Conservation (phyloP, 2,797 vertebrate genomes). For the Pelobates cultripes region DNA sequence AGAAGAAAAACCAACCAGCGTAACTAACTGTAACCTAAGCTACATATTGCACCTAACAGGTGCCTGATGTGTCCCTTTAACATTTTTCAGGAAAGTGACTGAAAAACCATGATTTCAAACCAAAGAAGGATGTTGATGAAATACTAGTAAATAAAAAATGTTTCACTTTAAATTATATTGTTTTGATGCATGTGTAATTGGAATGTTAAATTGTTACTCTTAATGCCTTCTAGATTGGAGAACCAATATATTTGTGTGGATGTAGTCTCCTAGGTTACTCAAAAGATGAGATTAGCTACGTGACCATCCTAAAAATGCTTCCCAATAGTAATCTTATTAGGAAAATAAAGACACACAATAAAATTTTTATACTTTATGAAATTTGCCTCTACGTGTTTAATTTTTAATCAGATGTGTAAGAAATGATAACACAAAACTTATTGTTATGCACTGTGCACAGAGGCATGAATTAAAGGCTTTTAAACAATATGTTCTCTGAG, state of each 20-base stretch:
- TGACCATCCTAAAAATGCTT: constrained; percentile 5
- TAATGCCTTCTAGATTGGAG: constrained; percentile 22
- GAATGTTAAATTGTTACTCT: constrained; percentile 42
- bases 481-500: constrained; percentile 6
- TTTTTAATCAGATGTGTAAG: constrained; percentile 8
- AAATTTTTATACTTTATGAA: constrained; percentile 41
- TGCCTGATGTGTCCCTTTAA: too few species aligned
- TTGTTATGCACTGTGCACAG: not conserved
- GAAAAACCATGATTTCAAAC: constrained; percentile 13
- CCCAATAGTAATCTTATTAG: not conserved
- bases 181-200: constrained; percentile 45
- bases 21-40: too few species aligned
- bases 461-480: constrained; percentile 18
- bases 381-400: not conserved
- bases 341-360: constrained; percentile 26
- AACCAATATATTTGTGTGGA: constrained; percentile 13
- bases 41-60: too few species aligned
- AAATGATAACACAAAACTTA: not conserved
- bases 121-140: constrained; percentile 35
- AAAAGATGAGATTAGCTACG: not conserved
- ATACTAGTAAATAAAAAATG: constrained; percentile 8
- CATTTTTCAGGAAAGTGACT: not conserved
- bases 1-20: too few species aligned
- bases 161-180: constrained; percentile 14
- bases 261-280: constrained; percentile 8